Base-by-base conservation (phyloP, 2,888 invertebrate genomes). In the Harpalus rufipes region DNA sequence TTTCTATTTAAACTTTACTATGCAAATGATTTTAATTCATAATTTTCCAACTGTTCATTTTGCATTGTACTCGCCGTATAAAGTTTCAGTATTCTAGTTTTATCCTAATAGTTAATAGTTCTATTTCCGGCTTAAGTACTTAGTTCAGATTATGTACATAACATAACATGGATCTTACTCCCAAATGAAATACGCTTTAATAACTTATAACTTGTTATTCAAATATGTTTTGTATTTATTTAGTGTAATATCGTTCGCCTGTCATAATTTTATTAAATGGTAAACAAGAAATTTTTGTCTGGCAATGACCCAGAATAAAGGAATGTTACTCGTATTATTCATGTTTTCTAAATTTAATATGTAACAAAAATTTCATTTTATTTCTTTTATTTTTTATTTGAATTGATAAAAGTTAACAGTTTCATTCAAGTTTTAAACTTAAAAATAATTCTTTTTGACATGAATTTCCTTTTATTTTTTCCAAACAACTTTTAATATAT, bases 381-480 rank as follows among this genome's bases (percentile, higher is more conserved):
- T 0, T 63, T 25, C 63, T 63, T 63, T 14, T 68, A 12, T 68
- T 68, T 14, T 68, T 59, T 68, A 12, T 68, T 68, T 68, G 39
- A 68, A 68, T 7, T 68, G 39, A 65, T 65, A 65, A 65, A 65
- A 65, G 32, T 65, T 65, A 68, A 39, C 39, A 68, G 68, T 68
- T 41, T 32, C 21, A 10, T 25, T 14, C n/a, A 39, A 68, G 39
- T 68, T 68, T 68, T 12, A 68, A 68, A 68, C 68, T 65, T 65
- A 39, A 68, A 68, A 68, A 14, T 25, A 68, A 39, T 68, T 41
- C 68, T 39, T 18, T 68, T 39, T n/a, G 39, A 68, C 68, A 68
- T 68, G 68, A 68, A 39, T 68, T 68, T 14, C 68, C 39, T 68
- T 68, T 68, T 68, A 39, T 39, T 68, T 68, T 32, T 68, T 21